Evolutionary conservation across 2,113 vertebrate species (phyloP).

Genomic region (Pomatostomus ruficeps): DNA sequence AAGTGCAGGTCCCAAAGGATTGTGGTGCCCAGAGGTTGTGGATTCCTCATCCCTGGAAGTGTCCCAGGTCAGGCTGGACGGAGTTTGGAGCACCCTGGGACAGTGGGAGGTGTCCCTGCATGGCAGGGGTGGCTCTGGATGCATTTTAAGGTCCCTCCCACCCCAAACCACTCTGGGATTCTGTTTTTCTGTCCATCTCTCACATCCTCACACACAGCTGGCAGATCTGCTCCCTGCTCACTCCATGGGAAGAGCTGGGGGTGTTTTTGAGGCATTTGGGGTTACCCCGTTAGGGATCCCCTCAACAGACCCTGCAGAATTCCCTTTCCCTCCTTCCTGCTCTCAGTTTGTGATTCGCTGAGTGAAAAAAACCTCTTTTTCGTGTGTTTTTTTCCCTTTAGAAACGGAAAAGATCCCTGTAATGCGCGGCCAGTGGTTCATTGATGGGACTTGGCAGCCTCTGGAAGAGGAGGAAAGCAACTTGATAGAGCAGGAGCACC

Average conservation of each 20-base stretch:
- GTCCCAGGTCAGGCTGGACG: accelerated
- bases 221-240: background rate
- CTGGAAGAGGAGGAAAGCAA: slow-evolving; percentile 96
- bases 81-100: background rate
- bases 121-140: background rate
- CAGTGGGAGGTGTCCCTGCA: background rate
- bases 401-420: slow-evolving; percentile 93
- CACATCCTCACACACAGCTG: background rate
- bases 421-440: slow-evolving; percentile 98
- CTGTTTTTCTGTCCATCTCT: background rate
- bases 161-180: background rate
- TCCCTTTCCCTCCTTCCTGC: background rate
- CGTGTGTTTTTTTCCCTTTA: slow-evolving; percentile 46
- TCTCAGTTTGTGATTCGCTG: background rate
- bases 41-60: background rate
- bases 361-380: background rate
- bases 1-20: background rate
- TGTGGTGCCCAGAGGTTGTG: background rate
- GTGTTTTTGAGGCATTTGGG: background rate
- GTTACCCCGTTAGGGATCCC: background rate
- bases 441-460: slow-evolving; percentile 94
- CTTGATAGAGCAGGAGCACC: slow-evolving; percentile 91
- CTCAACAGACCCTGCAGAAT: background rate
- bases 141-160: background rate
- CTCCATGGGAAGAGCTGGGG: background rate